Base-by-base conservation (phyloP, 2,113 vertebrate genomes). In the Notothenia rossii region DNA sequence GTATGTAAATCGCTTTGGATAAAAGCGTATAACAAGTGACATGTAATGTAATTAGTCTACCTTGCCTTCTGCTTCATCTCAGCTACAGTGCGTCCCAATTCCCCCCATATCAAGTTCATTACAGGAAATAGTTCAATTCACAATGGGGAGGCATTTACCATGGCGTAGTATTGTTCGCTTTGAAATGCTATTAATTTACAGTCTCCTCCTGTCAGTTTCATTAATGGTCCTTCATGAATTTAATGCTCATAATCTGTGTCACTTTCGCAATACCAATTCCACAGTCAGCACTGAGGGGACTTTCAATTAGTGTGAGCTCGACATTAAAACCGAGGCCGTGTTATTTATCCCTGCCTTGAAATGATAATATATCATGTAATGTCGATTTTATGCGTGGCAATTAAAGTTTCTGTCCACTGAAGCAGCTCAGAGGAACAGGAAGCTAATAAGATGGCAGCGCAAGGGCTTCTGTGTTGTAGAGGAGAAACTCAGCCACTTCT, bases 301-400 rank as follows among this genome's bases (percentile, higher is more conserved):
- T 89, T 89, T 94, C 83, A 89, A 89, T 93, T 91, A 92, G 80
- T 33, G 69, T 58, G 15, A 59, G 69, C 76, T 62, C 25, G 22
- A 78, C 85, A 87, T 88, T 91, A 86, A 92, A 88, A 81, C 48
- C 18, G 8, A 75, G 75, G 43, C 64, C 12, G 14, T 63, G 68
- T 91, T 91, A 93, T 93, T 94, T 90, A 93, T 93, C 72, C 69
- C 72, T 53, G 20, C 74, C 58, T 53, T 71, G 51, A 51, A 73
- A 84, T 80, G 14, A 84, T 89, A 75, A 89, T 94, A 88, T 89
- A 93, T 95, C 84, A 90, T 86, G 69, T 85, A 81, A 86, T 91
- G 85, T 82, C 77, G 62, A 90, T 93, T 94, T 94, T 92, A 92
- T 89, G 90, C 20, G 11, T 10, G 22, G 83, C 89, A 89, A 89